Evolutionary conservation across 2,113 vertebrate genomes (phyloP).

Genomic region (Nestor notabilis): DNA sequence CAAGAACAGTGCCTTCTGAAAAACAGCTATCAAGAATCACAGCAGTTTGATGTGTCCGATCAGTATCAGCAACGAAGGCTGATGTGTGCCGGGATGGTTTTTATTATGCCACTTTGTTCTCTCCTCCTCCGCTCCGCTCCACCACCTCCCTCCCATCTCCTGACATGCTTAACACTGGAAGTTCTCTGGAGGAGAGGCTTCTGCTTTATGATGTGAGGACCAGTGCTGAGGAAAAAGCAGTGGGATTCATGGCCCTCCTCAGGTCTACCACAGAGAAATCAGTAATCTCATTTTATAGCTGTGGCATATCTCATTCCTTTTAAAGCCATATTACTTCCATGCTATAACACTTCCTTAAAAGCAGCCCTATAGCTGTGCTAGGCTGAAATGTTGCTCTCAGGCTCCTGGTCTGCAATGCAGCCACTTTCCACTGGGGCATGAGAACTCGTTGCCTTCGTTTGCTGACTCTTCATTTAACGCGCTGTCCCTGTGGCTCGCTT

Average conservation of each 20-base stretch:
- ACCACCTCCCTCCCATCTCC: neutral
- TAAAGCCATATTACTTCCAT: neutral
- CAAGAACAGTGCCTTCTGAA: neutral
- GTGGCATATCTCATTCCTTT: neutral
- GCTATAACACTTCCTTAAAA: neutral
- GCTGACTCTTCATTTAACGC: conserved; percentile 40
- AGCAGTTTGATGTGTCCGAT: rapidly evolving
- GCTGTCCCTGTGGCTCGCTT: neutral
- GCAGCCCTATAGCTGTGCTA: neutral
- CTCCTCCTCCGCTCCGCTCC: neutral
- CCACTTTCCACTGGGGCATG: neutral
- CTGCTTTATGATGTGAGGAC: neutral
- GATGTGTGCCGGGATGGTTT: neutral
- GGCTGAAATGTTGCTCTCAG: neutral
- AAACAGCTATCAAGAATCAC: neutral
- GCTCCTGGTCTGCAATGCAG: neutral
- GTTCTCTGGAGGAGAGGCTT: neutral
- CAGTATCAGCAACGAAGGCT: neutral
- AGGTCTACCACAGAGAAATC: neutral
- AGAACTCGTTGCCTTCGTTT: neutral
- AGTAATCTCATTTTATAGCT: neutral
- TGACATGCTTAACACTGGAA: neutral
- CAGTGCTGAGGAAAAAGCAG: neutral
- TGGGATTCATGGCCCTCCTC: neutral
- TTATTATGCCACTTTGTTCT: neutral